Evolutionary conservation across 2,888 invertebrate genomes (phyloP).

Genomic region (Cacoxenus indagator): DNA sequence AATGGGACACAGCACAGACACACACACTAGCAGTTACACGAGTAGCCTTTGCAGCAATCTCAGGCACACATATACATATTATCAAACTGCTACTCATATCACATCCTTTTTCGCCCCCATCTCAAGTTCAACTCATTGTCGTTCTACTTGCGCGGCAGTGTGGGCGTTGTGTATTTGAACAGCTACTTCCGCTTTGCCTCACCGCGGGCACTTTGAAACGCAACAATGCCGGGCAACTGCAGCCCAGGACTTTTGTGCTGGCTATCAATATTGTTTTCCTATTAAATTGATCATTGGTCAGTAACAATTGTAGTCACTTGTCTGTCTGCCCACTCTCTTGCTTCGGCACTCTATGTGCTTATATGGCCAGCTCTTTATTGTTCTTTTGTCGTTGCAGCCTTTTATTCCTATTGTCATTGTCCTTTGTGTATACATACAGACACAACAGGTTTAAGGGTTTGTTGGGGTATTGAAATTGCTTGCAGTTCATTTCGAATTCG

Average conservation of each 20-base stretch:
- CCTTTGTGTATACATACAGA: conserved; percentile 16
- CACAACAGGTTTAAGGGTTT: conserved; percentile 39
- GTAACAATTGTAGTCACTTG: conserved; percentile 46
- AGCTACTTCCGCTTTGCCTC: conserved; percentile 20
- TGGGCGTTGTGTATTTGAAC: conserved; percentile 26
- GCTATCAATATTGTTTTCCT: conserved; percentile 70
- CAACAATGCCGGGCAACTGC: neutral
- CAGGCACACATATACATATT: neutral
- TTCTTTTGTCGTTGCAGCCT: conserved; percentile 38
- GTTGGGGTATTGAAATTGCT: conserved; percentile 40
- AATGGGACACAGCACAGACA: conserved; percentile 36
- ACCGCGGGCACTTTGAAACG: neutral
- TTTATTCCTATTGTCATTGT: neutral
- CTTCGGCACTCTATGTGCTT: too few relatives aligned
- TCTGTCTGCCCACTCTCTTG: too few relatives aligned
- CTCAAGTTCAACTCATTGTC: too few relatives aligned
- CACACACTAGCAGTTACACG: conserved; percentile 3
- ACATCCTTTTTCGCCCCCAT: too few relatives aligned
- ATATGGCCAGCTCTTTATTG: conserved; percentile 22
- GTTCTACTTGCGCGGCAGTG: conserved; percentile 37
- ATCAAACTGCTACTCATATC: too few relatives aligned
- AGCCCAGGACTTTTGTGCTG: neutral
- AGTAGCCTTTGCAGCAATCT: neutral
- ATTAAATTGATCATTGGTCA: conserved; percentile 71
- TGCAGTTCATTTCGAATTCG: conserved; percentile 21